Evolutionary conservation across 2,888 invertebrate genomes (phyloP), one percentile per base, ranked within the genome.

Genomic region (Caenorhabditis sinica): DNA sequence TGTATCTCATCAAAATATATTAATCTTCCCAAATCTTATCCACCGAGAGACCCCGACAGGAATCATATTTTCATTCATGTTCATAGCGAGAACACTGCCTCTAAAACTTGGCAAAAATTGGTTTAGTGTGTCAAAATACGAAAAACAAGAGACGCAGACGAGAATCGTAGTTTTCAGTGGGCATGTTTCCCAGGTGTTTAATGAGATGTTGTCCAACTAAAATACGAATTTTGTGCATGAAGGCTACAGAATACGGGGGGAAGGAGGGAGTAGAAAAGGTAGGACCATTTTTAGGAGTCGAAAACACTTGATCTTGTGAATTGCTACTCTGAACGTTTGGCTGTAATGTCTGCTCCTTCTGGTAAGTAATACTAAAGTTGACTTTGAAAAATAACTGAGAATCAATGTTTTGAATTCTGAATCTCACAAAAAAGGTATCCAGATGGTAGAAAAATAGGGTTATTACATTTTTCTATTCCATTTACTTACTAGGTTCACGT

Each of bases 121-220:
- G 28, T 65, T 45, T 11, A 20, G 49, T 45, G 25, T 23, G 51
- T 15, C 30, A 28, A 53, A 20, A 68, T 8, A 66, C 30, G 49
- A 51, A 17, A 28, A 65, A 65, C 6, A 25, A 25, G 66, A 68
- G 68, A 68, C 68, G 51, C 68, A 68, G 68, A 33, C 68, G 23
- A 36, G n/a, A 68, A 68, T 68, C 68, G 68, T 68, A 68, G 28
- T 68, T 51, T 66, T 11, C n/a, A 1, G 28, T 30, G 25, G 43
- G 65, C 28, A 43, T 65, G 63, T 65, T 60, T 65, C 43, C 8
- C 65, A 65, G 65, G 65, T 65, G 65, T 15, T 0, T 13, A 43
- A 33, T 8, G n/a, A 60, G 17, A 60, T 36, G 4, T 36, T 60
- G 63, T 23, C 23, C 68, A 36, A 13, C 68, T 68, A 68, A 53